Evolutionary conservation across 1,140 invertebrate species (phyloP).

Genomic region (Drosophila punjabiensis): DNA sequence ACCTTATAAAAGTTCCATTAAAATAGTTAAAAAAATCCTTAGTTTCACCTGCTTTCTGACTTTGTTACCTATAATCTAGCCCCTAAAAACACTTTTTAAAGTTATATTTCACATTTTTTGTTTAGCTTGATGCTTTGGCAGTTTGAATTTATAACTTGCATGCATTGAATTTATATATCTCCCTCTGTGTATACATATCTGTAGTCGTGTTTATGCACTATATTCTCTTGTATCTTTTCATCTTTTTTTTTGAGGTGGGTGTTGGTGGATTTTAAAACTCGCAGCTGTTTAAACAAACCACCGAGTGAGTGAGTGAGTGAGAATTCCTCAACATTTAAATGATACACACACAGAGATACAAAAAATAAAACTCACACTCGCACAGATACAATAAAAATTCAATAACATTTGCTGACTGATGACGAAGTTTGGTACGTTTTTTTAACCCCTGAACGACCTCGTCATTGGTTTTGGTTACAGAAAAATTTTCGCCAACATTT

Average conservation of each 20-base stretch:
- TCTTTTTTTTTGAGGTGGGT: constrained; percentile 28
- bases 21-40: background rate
- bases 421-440: constrained; percentile 20
- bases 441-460: constrained; percentile 48
- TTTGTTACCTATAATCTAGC: background rate
- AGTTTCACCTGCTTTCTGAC: background rate
- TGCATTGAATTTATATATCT: constrained; percentile 45
- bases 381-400: constrained; percentile 67
- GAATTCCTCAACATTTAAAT: constrained; percentile 41
- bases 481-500: constrained; percentile 55
- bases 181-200: constrained; percentile 12
- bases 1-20: accelerated
- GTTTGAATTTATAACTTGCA: constrained; percentile 67
- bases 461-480: constrained; percentile 66
- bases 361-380: background rate
- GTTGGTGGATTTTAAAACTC: constrained; percentile 25
- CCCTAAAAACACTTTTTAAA: constrained; percentile 5
- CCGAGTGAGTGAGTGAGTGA: constrained; percentile 33
- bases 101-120: constrained; percentile 37
- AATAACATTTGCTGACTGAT: constrained; percentile 71
- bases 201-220: constrained; percentile 62
- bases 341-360: constrained; percentile 20
- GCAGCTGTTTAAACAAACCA: constrained; percentile 75
- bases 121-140: constrained; percentile 70
- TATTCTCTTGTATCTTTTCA: background rate